These are phyloP conservation scores for Netelia virgata DNA, from an alignment of 2,888 invertebrate species.

Conservation along the genomic window DNA sequence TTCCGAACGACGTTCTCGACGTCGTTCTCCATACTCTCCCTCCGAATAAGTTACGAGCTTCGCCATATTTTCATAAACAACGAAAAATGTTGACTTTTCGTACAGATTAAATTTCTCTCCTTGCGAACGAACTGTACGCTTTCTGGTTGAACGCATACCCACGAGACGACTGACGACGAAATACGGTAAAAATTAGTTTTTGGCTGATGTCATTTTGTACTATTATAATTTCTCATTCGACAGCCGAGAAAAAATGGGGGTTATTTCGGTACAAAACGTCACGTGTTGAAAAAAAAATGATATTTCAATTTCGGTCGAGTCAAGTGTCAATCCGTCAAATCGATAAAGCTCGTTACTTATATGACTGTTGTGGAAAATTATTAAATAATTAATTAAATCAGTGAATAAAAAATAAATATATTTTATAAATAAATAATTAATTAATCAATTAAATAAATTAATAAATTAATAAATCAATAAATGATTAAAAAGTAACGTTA, in stretches of 20 bases:
- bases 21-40: constrained; percentile 33
- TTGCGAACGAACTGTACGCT: not conserved
- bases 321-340: no score
- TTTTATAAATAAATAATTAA: no score
- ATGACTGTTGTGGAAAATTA: no score
- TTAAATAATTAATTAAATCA: no score
- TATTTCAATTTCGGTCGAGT: not conserved
- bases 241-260: constrained; percentile 15
- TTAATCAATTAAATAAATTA: not conserved
- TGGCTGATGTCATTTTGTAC: constrained; percentile 1
- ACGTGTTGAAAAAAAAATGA: constrained; percentile 10
- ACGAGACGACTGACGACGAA: not conserved
- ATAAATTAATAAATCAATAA: not conserved
- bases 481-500: not conserved
- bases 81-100: constrained; percentile 11
- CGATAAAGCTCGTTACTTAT: no score
- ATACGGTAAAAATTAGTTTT: not conserved
- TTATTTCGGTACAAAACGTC: constrained; percentile 15
- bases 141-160: not conserved
- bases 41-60: constrained; percentile 62
- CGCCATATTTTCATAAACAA: constrained; percentile 62
- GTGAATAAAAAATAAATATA: no score
- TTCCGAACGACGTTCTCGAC: constrained; percentile 29
- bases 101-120: constrained; percentile 40
- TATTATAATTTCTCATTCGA: constrained; percentile 13